Percentiles rank a stretch among this genome's conserved stretches.
These are phyloP conservation scores for Hippocampus guttulatus DNA, from an alignment of 2,113 vertebrate genomes.

Conservation along the genomic window DNA sequence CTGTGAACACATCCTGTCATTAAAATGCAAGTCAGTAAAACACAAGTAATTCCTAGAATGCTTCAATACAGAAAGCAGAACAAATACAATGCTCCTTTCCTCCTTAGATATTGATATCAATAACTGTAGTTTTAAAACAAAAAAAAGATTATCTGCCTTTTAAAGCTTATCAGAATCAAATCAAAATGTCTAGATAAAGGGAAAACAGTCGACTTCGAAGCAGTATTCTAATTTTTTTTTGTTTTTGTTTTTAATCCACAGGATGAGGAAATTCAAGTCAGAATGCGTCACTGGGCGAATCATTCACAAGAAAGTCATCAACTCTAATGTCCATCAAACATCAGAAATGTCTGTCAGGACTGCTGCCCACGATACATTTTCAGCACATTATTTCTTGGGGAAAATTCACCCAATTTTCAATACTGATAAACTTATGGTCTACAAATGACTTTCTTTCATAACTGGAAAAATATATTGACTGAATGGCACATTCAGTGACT, in stretches of 20 bases:
- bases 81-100: not conserved
- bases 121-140: too few species aligned
- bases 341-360: not conserved
- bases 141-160: too few species aligned
- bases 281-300: not conserved
- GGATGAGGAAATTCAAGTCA: slow-evolving; percentile 64
- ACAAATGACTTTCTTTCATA: not conserved
- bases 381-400: slow-evolving; percentile 1
- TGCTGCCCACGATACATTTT: not conserved
- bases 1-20: too few species aligned
- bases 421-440: not conserved
- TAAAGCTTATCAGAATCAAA: too few species aligned
- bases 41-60: too few species aligned
- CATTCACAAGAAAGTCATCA: not conserved
- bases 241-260: slow-evolving; percentile 9
- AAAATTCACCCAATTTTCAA: not conserved
- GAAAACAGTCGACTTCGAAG: not conserved
- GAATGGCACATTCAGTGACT: not conserved
- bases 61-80: too few species aligned
- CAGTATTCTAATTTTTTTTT: not conserved
- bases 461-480: not conserved
- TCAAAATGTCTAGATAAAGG: not conserved
- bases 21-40: too few species aligned
- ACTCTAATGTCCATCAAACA: slow-evolving; percentile 10
- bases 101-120: too few species aligned